These are phyloP conservation scores for Sebastes paucispinis DNA, from an alignment of 2,797 vertebrate species.

Conservation along the genomic window DNA sequence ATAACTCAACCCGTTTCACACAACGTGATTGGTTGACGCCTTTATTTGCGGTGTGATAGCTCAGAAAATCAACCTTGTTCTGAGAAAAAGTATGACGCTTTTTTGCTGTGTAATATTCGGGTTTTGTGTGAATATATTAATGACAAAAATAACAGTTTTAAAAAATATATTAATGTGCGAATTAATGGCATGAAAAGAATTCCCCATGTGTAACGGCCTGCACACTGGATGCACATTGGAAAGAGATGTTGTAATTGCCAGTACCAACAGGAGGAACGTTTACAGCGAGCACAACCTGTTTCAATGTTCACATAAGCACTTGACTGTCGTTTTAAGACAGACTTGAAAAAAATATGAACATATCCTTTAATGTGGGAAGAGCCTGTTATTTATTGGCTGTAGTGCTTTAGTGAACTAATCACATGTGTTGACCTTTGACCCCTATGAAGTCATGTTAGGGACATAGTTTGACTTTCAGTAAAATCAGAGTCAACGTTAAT, in stretches of 20 bases:
- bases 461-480: not conserved
- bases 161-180: no score
- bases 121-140: no score
- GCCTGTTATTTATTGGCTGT: not conserved
- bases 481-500: not conserved
- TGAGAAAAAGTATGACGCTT: no score
- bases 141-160: not conserved
- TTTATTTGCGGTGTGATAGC: no score
- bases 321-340: not conserved
- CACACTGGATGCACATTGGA: not conserved
- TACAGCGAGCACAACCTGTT: not conserved
- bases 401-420: not conserved
- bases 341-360: not conserved
- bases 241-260: not conserved
- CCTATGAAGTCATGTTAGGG: not conserved
- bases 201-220: no score
- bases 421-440: not conserved
- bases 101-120: no score
- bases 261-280: not conserved
- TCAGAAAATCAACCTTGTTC: no score
- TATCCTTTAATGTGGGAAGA: not conserved
- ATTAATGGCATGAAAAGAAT: no score
- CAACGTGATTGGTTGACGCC: no score
- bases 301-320: not conserved
- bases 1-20: no score